Evolutionary conservation across 2,888 invertebrate genomes (phyloP).

Genomic region (Tachina grossa): DNA sequence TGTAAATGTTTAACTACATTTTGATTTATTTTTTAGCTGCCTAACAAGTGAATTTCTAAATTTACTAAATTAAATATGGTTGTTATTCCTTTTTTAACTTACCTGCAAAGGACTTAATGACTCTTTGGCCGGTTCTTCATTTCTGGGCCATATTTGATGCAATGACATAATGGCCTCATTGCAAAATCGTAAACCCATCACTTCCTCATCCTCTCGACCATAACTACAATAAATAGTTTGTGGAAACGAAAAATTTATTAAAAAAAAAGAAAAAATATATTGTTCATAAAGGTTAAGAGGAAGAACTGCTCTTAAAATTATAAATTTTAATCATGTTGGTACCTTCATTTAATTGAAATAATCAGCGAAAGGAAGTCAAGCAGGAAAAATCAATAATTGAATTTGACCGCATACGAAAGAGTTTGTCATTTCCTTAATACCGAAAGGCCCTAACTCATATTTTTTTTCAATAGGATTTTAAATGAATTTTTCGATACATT

Average conservation of each 20-base stretch:
- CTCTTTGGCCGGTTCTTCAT: conserved; percentile 85
- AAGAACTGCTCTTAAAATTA: background rate
- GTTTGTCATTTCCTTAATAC: no score
- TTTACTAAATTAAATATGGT: no score
- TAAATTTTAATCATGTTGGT: conserved; percentile 5
- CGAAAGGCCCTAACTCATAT: no score
- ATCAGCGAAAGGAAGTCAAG: background rate
- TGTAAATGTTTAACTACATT: no score
- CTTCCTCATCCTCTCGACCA: conserved; percentile 98
- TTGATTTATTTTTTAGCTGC: no score
- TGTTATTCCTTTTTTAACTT: conserved; percentile 64
- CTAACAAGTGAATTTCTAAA: no score
- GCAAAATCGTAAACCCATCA: conserved; percentile 98
- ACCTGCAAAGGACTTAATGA: conserved; percentile 90
- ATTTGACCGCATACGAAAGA: background rate
- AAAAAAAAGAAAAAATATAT: conserved; percentile 22
- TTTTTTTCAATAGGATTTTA: no score
- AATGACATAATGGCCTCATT: conserved; percentile 98
- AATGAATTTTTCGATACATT: no score
- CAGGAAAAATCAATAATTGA: conserved; percentile 54
- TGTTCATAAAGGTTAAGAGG: conserved; percentile 48
- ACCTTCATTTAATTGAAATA: background rate
- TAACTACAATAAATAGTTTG: conserved; percentile 85
- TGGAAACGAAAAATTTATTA: background rate
- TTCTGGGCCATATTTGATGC: conserved; percentile 91